Conservation (phyloP, 2,888 invertebrate genomes). For the Scaptomyza flava region DNA sequence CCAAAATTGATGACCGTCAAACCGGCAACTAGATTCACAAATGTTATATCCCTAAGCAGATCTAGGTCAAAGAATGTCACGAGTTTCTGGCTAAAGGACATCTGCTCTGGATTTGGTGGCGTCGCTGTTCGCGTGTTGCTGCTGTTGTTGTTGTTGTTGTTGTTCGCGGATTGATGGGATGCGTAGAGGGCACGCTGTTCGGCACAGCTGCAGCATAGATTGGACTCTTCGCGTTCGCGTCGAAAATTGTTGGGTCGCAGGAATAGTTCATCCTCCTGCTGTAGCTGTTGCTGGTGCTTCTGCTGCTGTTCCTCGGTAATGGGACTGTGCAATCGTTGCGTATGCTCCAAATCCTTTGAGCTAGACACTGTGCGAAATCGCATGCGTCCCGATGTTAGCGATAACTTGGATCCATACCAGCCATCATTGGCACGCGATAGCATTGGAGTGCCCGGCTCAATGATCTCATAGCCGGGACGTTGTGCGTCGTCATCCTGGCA, state of each 20-base stretch:
- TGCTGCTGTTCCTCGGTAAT: slow-evolving; percentile 71
- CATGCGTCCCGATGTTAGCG: slow-evolving; percentile 66
- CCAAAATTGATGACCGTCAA: slow-evolving; percentile 89
- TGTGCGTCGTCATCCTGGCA: slow-evolving; percentile 87
- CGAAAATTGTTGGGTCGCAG: slow-evolving; percentile 81
- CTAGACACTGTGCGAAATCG: slow-evolving; percentile 75
- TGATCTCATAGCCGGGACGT: slow-evolving; percentile 89
- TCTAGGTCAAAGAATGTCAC: slow-evolving; percentile 89
- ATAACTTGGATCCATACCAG: slow-evolving; percentile 81
- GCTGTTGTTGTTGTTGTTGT: slow-evolving; percentile 27
- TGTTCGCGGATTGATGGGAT: too few species aligned
- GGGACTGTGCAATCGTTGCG: slow-evolving; percentile 66
- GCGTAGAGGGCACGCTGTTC: slow-evolving; percentile 67
- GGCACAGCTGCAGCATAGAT: slow-evolving; percentile 74
- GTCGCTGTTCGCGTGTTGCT: not conserved
- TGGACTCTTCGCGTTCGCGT: slow-evolving; percentile 78
- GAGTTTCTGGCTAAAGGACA: slow-evolving; percentile 86
- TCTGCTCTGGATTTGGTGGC: slow-evolving; percentile 6
- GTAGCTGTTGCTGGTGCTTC: slow-evolving; percentile 42
- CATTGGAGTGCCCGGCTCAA: slow-evolving; percentile 89
- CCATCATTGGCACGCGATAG: slow-evolving; percentile 85
- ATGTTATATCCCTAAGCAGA: slow-evolving; percentile 88
- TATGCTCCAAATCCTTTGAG: slow-evolving; percentile 75
- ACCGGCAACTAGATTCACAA: slow-evolving; percentile 89
- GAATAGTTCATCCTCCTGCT: slow-evolving; percentile 55